Evolutionary conservation across 2,113 vertebrate genomes (phyloP).

Genomic region (Heptranchias perlo): DNA sequence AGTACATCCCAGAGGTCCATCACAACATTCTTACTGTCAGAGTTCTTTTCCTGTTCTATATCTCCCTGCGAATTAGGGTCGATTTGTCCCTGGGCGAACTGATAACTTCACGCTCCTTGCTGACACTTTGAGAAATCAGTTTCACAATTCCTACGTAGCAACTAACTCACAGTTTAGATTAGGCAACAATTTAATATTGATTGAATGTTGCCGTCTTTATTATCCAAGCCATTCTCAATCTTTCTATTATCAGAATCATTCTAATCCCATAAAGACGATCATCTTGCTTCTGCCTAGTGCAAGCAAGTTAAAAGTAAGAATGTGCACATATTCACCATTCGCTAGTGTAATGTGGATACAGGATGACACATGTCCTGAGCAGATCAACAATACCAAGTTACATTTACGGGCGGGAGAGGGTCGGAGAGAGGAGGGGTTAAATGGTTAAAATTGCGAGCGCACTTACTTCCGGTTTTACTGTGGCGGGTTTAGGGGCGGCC

Average conservation of each 20-base stretch:
- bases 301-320: neutral
- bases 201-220: neutral
- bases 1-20: no score
- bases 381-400: neutral
- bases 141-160: neutral
- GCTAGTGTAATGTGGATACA: neutral
- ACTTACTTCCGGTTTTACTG: no score
- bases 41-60: no score
- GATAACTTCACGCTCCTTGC: no score
- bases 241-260: neutral
- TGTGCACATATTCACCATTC: neutral
- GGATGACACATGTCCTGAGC: neutral
- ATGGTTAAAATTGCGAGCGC: no score
- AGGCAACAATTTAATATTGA: neutral
- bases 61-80: no score
- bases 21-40: no score
- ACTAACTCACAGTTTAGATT: neutral
- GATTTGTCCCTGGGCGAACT: no score
- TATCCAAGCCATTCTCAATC: neutral
- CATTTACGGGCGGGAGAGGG: no score
- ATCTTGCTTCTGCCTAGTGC: neutral
- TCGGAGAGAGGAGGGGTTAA: no score
- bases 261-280: neutral
- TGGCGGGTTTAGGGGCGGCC: no score
- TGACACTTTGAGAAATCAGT: neutral